Conservation (phyloP, 1,140 invertebrate genomes). For the Drosophila lowei region DNA sequence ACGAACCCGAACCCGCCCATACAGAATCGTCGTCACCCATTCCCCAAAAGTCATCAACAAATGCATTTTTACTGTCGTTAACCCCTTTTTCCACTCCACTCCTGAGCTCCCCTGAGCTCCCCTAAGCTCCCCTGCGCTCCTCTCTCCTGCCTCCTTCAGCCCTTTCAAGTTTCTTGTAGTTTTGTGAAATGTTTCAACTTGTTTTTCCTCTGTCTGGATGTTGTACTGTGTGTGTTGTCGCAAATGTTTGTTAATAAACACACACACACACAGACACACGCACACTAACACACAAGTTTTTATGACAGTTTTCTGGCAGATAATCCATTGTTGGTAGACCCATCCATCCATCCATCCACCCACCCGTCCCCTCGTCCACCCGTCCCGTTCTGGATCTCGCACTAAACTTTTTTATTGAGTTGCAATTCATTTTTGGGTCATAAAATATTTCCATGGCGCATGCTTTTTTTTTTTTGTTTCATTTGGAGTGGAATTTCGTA, state of each 20-base stretch:
- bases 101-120: too few relatives aligned
- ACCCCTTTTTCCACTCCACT: not conserved
- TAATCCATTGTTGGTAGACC: constrained; percentile 24
- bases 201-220: not conserved
- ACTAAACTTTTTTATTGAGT: constrained; percentile 60
- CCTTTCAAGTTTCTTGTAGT: constrained; percentile 51
- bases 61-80: constrained; percentile 40
- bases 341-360: not conserved
- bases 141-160: not conserved
- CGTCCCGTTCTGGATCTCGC: not conserved
- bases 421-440: constrained; percentile 66
- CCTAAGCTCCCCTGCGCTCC: not conserved
- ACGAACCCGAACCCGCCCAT: not conserved
- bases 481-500: constrained; percentile 39
- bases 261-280: not conserved
- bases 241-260: constrained; percentile 46
- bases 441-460: constrained; percentile 61
- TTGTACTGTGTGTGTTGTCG: constrained; percentile 12
- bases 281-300: constrained; percentile 16
- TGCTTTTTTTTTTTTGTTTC: constrained; percentile 69
- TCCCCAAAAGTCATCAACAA: constrained; percentile 45
- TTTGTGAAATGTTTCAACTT: constrained; percentile 45
- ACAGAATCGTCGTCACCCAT: constrained; percentile 16
- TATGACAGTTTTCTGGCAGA: constrained; percentile 45
- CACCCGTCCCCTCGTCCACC: not conserved